These are phyloP conservation scores for Ochropleura plecta DNA, from an alignment of 2,888 invertebrate species.

Conservation along the genomic window DNA sequence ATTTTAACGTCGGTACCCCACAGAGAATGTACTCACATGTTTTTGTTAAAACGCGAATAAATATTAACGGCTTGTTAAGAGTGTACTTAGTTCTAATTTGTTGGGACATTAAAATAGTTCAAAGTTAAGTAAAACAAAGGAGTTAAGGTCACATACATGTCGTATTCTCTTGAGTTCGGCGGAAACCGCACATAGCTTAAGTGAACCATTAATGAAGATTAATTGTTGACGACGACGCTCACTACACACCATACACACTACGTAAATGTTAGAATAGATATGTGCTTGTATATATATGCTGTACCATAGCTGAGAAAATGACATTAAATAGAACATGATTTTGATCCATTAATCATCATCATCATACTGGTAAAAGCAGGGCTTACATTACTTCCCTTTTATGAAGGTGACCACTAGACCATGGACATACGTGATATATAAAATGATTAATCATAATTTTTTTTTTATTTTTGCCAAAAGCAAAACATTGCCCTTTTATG, in stretches of 20 bases:
- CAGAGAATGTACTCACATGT: conserved; percentile 25
- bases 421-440: conserved; percentile 29
- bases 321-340: conserved; percentile 63
- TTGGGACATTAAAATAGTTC: conserved; percentile 76
- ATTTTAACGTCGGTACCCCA: conserved; percentile 27
- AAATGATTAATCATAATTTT: conserved; percentile 61
- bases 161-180: conserved; percentile 74
- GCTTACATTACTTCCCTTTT: conserved; percentile 54
- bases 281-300: no score
- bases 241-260: conserved; percentile 68
- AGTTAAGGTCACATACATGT: conserved; percentile 71
- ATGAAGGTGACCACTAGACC: conserved; percentile 38
- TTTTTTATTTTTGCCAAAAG: conserved; percentile 52
- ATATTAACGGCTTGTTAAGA: conserved; percentile 62
- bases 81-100: conserved; percentile 67
- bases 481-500: conserved; percentile 48
- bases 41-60: conserved; percentile 44
- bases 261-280: conserved; percentile 62
- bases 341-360: conserved; percentile 64
- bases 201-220: conserved; percentile 88
- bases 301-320: conserved; percentile 61
- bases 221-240: conserved; percentile 82
- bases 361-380: conserved; percentile 60
- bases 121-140: conserved; percentile 69
- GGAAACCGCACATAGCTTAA: conserved; percentile 84